phyloP scores from a whole-genome alignment of 2,888 invertebrate species.

The Cotesia congregata region DNA sequence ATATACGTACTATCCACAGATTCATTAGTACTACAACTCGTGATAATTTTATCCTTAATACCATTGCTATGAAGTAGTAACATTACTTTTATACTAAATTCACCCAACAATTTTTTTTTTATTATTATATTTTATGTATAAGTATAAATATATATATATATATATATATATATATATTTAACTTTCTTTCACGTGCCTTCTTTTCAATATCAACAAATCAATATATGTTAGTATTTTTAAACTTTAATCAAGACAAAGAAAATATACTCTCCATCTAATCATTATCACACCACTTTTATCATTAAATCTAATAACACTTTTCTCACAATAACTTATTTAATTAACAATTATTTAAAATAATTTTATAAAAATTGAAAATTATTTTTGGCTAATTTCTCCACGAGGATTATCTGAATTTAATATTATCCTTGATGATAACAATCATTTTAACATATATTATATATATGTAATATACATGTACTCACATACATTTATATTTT shows the following conservation, averaged over 20 bases:
- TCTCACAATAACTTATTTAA: background rate
- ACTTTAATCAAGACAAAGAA: background rate
- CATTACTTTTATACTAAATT: background rate
- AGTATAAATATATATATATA: too few species aligned
- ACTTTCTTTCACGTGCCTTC: background rate
- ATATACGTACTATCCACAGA: background rate
- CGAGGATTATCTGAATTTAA: slow-evolving; percentile 21
- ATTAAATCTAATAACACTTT: background rate
- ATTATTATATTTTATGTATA: too few species aligned
- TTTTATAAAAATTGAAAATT: background rate
- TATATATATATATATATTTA: background rate
- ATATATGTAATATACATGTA: too few species aligned
- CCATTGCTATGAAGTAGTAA: background rate
- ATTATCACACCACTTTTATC: slow-evolving; percentile 15
- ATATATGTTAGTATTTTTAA: background rate
- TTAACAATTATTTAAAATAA: background rate
- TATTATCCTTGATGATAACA: slow-evolving; percentile 2
- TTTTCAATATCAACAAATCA: background rate
- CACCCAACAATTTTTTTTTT: background rate
- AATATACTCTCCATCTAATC: slow-evolving; percentile 5
- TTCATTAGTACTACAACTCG: slow-evolving; percentile 4
- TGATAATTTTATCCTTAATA: background rate
- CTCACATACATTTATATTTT: background rate
- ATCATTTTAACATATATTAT: slow-evolving; percentile 5
- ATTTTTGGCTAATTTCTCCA: background rate